Evolutionary conservation across 2,113 vertebrate species (phyloP).

Genomic region (Canis aureus): DNA sequence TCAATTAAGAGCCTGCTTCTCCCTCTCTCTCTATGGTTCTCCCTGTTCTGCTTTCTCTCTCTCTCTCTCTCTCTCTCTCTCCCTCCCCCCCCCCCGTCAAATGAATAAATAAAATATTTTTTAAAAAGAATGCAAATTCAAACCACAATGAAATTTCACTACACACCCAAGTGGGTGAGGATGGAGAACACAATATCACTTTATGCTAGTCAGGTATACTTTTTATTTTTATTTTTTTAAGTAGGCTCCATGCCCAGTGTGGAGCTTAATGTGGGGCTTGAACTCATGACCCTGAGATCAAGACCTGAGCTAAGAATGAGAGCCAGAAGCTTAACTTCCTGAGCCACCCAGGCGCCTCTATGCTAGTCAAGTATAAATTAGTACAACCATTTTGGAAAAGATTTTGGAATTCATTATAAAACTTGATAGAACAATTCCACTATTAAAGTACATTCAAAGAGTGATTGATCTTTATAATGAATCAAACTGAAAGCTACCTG

Average conservation of each 20-base stretch:
- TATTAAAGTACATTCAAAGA: background rate
- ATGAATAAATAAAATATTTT: too few species aligned
- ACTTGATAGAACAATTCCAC: background rate
- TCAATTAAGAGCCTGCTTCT: too few species aligned
- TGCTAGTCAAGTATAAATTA: background rate
- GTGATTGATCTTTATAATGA: background rate
- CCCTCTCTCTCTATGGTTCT: too few species aligned
- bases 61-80: too few species aligned
- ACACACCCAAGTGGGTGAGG: background rate
- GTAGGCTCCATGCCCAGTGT: background rate
- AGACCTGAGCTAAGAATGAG: background rate
- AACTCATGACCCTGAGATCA: background rate
- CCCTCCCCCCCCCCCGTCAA: too few species aligned
- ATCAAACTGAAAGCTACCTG: background rate
- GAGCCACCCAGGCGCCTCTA: background rate
- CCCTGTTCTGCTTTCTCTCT: too few species aligned
- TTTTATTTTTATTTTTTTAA: background rate
- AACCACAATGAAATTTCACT: background rate
- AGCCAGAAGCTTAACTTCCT: background rate
- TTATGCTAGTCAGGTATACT: background rate
- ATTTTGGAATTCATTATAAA: background rate
- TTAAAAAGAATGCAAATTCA: background rate
- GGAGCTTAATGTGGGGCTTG: background rate
- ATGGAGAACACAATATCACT: background rate
- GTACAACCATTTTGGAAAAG: background rate